These are phyloP conservation scores for Xyrichtys novacula DNA, from an alignment of 2,797 vertebrate genomes.

Conservation along the genomic window DNA sequence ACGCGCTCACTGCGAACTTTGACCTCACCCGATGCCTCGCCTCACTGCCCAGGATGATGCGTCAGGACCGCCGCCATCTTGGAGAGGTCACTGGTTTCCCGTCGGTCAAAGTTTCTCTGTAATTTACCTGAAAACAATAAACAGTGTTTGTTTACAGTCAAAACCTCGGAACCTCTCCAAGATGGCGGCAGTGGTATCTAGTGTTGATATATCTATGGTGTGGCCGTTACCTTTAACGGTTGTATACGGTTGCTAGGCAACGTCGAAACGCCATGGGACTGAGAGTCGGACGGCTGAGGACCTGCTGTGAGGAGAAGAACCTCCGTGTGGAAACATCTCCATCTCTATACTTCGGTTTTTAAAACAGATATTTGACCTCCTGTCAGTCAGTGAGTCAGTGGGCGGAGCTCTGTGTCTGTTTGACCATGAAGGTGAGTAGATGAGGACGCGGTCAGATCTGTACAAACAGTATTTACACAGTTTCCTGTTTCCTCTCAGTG, in stretches of 20 bases:
- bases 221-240: background rate
- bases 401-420: background rate
- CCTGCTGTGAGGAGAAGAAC: background rate
- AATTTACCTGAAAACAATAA: too few species aligned
- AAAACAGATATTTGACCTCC: background rate
- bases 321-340: background rate
- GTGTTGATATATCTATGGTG: too few species aligned
- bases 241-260: slow-evolving; percentile 79
- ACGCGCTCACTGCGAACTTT: too few species aligned
- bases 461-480: background rate
- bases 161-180: too few species aligned
- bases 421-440: background rate
- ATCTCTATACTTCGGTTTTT: too few species aligned
- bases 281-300: slow-evolving; percentile 8
- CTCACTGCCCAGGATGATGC: too few species aligned
- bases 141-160: too few species aligned
- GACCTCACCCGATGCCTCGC: too few species aligned
- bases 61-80: too few species aligned
- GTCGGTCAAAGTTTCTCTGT: too few species aligned
- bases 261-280: slow-evolving; percentile 43
- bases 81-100: too few species aligned
- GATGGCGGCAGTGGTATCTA: slow-evolving; percentile 36
- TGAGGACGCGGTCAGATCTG: background rate
- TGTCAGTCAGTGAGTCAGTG: background rate
- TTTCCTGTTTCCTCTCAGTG: background rate